Evolutionary conservation across 2,113 vertebrate genomes (phyloP).

Genomic region (Brienomyrus longianalis): DNA sequence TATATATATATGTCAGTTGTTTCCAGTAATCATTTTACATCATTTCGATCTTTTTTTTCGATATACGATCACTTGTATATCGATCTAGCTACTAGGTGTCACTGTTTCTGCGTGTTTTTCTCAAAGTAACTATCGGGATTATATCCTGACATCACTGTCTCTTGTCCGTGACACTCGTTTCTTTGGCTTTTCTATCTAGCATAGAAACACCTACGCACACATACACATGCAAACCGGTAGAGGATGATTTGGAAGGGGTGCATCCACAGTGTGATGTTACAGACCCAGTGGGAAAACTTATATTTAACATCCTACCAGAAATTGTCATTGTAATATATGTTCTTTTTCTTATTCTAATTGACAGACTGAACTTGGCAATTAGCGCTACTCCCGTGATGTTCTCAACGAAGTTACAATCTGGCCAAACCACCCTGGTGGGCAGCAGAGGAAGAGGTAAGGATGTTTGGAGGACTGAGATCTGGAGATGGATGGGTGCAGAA

Average conservation of each 20-base stretch:
- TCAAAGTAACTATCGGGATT: not conserved
- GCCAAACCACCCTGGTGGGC: constrained; percentile 51
- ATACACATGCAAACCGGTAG: not conserved
- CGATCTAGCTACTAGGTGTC: not conserved
- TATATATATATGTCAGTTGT: not conserved
- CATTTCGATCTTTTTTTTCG: not conserved
- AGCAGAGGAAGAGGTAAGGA: constrained; percentile 74
- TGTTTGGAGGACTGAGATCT: not conserved
- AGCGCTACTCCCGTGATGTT: constrained; percentile 78
- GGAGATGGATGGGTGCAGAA: not conserved
- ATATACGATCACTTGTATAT: not conserved
- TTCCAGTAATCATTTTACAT: not conserved
- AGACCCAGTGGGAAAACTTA: not conserved
- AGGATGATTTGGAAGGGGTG: not conserved
- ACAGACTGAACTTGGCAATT: constrained; percentile 86
- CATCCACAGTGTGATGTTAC: not conserved
- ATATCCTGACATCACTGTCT: not conserved
- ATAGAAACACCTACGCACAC: not conserved
- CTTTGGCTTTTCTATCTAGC: not conserved
- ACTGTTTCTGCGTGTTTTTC: not conserved
- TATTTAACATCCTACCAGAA: not conserved
- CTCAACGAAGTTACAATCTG: constrained; percentile 62
- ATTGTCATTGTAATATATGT: not conserved
- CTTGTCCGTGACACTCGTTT: not conserved
- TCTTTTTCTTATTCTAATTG: not conserved